These are phyloP conservation scores for Cichladusa arquata DNA, from an alignment of 2,113 vertebrate genomes.

Conservation along the genomic window DNA sequence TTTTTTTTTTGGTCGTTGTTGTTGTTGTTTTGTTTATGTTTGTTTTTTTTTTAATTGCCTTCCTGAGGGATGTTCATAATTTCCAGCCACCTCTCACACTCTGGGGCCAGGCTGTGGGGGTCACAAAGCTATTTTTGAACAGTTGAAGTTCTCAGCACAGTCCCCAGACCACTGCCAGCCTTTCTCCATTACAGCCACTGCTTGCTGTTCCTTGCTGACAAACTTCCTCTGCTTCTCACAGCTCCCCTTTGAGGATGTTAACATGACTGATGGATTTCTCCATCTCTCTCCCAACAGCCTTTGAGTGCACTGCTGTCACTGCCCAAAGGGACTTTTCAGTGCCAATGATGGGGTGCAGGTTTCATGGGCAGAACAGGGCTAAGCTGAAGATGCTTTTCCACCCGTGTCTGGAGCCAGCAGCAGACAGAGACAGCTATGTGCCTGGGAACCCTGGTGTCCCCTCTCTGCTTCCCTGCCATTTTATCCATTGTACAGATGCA, in stretches of 20 bases:
- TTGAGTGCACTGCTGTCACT: neutral
- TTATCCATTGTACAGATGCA: neutral
- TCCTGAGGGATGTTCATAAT: neutral
- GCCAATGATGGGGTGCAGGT: neutral
- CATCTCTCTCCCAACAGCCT: neutral
- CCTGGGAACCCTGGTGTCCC: neutral
- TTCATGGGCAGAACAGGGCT: neutral
- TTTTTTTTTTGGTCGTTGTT: too few relatives aligned
- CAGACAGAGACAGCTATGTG: neutral
- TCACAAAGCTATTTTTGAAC: neutral
- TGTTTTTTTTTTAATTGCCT: neutral
- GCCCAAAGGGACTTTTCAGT: neutral
- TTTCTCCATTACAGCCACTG: neutral
- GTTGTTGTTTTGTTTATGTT: too few relatives aligned
- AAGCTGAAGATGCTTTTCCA: neutral
- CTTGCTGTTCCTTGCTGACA: neutral
- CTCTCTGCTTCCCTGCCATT: neutral
- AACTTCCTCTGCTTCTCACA: neutral
- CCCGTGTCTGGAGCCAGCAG: neutral
- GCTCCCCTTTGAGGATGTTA: neutral
- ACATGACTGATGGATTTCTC: neutral
- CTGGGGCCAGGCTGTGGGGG: neutral
- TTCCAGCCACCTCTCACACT: neutral
- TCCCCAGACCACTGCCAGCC: neutral
- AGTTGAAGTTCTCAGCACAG: rapidly evolving